phyloP scores from a whole-genome alignment of 2,888 invertebrate genomes.

The Drosophila acutilabella region DNA sequence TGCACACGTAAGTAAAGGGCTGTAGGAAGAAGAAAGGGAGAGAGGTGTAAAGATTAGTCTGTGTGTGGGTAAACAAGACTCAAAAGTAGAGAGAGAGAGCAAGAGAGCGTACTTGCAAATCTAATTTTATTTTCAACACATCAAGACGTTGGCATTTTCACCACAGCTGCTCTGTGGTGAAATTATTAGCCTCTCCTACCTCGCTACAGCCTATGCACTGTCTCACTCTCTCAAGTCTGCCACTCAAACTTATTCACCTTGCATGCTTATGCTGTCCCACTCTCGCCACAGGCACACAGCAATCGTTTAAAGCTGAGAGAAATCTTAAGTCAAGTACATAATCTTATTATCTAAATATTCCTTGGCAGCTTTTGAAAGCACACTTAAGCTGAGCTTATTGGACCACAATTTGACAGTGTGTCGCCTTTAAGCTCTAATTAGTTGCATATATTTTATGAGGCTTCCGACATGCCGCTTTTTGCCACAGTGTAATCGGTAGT shows the following conservation, averaged over 20 bases:
- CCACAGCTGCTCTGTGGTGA: too few species aligned
- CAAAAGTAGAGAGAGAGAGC: too few species aligned
- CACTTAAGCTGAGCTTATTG: constrained; percentile 18
- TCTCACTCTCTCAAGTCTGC: background rate
- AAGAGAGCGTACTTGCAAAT: background rate
- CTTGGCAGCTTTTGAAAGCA: constrained; percentile 17
- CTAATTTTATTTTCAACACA: too few species aligned
- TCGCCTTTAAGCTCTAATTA: constrained; percentile 30
- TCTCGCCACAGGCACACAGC: background rate
- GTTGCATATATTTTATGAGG: constrained; percentile 23
- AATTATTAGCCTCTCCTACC: too few species aligned
- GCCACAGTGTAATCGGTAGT: constrained; percentile 28
- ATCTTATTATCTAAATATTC: constrained; percentile 21
- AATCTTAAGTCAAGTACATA: constrained; percentile 28
- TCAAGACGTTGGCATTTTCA: too few species aligned
- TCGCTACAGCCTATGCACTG: background rate
- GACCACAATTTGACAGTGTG: constrained; percentile 21
- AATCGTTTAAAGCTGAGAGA: constrained; percentile 4
- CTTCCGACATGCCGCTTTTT: background rate
- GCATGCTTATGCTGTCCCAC: background rate
- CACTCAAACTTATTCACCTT: background rate
- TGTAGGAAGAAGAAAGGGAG: background rate
- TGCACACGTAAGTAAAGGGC: constrained; percentile 91
- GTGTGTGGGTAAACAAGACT: too few species aligned
- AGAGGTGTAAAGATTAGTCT: background rate